Percentiles rank a stretch among this genome's conserved stretches.
Evolutionary conservation across 2,888 invertebrate species (phyloP).

Genomic region (Stictocephala bisonia): DNA sequence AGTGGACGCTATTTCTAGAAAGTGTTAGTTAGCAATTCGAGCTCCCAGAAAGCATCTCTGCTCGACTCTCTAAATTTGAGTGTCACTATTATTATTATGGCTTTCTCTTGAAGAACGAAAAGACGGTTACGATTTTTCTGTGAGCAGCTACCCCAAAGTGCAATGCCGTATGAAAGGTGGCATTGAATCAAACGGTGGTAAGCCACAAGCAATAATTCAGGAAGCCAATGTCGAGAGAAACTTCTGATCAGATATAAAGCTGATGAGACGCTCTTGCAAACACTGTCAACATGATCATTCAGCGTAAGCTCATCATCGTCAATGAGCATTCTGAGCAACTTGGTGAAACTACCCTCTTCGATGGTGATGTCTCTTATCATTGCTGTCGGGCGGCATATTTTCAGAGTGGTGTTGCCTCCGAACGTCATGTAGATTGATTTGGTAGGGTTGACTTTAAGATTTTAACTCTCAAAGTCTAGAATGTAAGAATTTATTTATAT

Average conservation of each 20-base stretch:
- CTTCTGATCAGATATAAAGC: conserved; percentile 6
- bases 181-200: conserved; percentile 14
- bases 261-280: too few relatives aligned
- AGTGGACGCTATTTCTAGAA: background rate
- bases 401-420: too few relatives aligned
- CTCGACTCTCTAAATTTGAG: conserved; percentile 23
- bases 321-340: conserved; percentile 11
- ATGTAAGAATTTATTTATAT: too few relatives aligned
- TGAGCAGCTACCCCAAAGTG: conserved; percentile 4
- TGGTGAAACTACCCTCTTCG: too few relatives aligned
- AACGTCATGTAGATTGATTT: too few relatives aligned
- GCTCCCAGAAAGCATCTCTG: background rate
- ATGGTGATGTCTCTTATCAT: too few relatives aligned
- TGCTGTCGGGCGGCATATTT: too few relatives aligned
- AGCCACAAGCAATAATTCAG: conserved; percentile 1
- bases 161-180: background rate
- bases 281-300: conserved; percentile 17
- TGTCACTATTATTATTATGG: background rate
- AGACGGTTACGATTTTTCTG: conserved; percentile 6
- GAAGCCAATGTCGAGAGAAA: background rate
- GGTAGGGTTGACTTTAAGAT: too few relatives aligned
- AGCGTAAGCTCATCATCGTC: conserved; percentile 10
- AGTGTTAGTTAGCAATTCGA: conserved; percentile 2
- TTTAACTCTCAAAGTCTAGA: too few relatives aligned
- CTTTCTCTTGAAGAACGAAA: background rate